A percentile compares a stretch with the other conserved stretches of the same genome.
These are phyloP conservation scores for Formica aserva DNA, from an alignment of 2,888 invertebrate genomes.

Conservation along the genomic window DNA sequence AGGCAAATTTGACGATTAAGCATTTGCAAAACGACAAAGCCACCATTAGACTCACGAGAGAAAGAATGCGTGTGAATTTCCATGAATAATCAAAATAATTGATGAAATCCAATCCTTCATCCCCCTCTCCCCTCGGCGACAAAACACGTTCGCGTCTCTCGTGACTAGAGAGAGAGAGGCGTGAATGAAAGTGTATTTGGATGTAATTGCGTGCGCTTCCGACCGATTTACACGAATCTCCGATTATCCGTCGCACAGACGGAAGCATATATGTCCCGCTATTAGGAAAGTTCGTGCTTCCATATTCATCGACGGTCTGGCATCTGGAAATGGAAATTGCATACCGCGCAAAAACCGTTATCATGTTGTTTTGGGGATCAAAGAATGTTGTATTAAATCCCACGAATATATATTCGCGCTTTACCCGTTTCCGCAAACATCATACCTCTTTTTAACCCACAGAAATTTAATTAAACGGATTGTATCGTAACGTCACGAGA, in stretches of 20 bases:
- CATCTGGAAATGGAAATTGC: slow-evolving; percentile 58
- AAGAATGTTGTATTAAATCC: slow-evolving; percentile 33
- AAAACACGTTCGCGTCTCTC: slow-evolving; percentile 13
- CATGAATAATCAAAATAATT: slow-evolving; percentile 25
- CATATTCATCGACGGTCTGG: slow-evolving; percentile 60
- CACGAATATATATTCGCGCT: neutral
- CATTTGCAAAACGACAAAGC: slow-evolving; percentile 24
- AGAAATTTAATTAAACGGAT: slow-evolving; percentile 1
- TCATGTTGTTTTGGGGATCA: slow-evolving; percentile 43
- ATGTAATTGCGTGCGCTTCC: slow-evolving; percentile 37
- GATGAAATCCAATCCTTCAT: neutral
- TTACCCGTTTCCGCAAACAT: neutral
- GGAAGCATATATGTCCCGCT: slow-evolving; percentile 1
- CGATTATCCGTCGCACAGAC: slow-evolving; percentile 27
- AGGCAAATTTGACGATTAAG: slow-evolving; percentile 37
- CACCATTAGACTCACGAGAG: neutral
- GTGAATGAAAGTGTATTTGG: slow-evolving; percentile 44
- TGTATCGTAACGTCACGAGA: neutral
- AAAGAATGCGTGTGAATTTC: neutral
- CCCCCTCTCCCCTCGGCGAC: neutral
- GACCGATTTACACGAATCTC: slow-evolving; percentile 65
- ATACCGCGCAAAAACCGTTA: slow-evolving; percentile 47
- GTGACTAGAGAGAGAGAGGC: neutral
- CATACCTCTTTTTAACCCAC: neutral
- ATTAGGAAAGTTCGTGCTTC: slow-evolving; percentile 64